phyloP scores from a whole-genome alignment of 2,888 invertebrate genomes.

The Ischnus inquisitorius region DNA sequence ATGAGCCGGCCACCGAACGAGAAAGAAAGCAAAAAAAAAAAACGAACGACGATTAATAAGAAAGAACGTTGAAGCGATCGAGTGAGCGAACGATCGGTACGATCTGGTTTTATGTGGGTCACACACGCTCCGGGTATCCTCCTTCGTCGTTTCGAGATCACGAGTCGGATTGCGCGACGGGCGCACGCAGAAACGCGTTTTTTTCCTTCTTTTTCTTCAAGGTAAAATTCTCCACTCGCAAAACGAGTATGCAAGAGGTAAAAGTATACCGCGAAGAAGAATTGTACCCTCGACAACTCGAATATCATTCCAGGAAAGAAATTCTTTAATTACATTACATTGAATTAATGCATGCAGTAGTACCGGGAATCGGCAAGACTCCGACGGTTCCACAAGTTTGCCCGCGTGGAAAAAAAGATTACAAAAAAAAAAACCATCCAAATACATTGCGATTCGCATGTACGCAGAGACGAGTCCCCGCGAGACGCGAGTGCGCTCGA shows the following conservation, averaged over 20 bases:
- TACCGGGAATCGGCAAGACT: neutral
- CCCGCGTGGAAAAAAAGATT: neutral
- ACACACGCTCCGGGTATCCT: conserved; percentile 14
- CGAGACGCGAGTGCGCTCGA: conserved; percentile 4
- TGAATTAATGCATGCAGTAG: neutral
- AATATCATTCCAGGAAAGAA: neutral
- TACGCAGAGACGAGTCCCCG: neutral
- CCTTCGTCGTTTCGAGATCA: conserved; percentile 55
- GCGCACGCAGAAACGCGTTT: neutral
- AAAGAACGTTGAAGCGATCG: conserved; percentile 23
- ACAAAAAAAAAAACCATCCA: neutral
- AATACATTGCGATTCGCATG: neutral
- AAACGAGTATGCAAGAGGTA: neutral
- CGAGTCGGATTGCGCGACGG: neutral
- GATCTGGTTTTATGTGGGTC: conserved; percentile 72
- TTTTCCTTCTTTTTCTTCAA: neutral
- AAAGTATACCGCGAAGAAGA: neutral
- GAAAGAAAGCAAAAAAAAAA: conserved; percentile 23
- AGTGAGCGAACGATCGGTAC: conserved; percentile 45
- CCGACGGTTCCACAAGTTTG: neutral
- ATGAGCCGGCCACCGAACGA: neutral
- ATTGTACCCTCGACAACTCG: neutral
- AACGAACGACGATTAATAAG: neutral
- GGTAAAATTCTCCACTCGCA: conserved; percentile 13
- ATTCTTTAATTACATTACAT: neutral